Conservation (phyloP, 2,113 vertebrate genomes). For the Oreochromis tanganicae region DNA sequence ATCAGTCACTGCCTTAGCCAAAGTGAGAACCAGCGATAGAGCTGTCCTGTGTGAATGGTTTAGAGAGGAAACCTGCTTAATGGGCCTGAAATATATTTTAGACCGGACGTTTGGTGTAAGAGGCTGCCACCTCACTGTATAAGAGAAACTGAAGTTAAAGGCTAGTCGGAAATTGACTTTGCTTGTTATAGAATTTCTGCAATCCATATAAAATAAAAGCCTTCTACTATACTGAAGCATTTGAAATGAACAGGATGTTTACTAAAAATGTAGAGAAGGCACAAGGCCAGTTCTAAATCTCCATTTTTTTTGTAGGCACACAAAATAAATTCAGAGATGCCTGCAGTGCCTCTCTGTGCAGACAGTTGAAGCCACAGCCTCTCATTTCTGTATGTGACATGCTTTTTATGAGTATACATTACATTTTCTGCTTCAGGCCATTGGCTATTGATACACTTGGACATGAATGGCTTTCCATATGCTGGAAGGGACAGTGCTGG, state of each 20-base stretch:
- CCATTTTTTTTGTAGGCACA: neutral
- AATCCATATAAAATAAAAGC: neutral
- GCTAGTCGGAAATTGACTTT: neutral
- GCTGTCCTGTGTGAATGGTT: slow-evolving; percentile 16
- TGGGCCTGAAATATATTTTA: neutral
- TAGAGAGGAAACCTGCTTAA: neutral
- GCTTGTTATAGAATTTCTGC: neutral
- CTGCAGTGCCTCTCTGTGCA: neutral
- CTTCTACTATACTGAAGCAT: neutral
- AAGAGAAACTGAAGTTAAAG: neutral
- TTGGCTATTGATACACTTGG: neutral
- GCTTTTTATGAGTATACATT: neutral
- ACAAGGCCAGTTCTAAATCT: neutral
- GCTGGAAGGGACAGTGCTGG: neutral
- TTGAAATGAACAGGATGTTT: neutral
- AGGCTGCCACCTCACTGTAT: neutral
- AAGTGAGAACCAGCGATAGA: slow-evolving; percentile 5
- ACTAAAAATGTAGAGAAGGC: neutral
- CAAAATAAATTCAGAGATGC: neutral
- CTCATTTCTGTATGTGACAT: neutral
- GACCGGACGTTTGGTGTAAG: neutral
- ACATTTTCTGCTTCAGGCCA: neutral
- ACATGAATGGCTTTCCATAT: neutral
- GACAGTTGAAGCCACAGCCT: neutral
- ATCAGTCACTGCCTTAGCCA: slow-evolving; percentile 16